Evolutionary conservation across 2,113 vertebrate genomes (phyloP).

Genomic region (human): GRCh38 chr22:50153001-50153500

Average conservation of each 20-base stretch:
- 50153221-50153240: slow-evolving; percentile 33
- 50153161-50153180: slow-evolving; percentile 90
- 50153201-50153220: slow-evolving; percentile 95
- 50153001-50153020: neutral
- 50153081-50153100: slow-evolving; percentile 91
- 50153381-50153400: neutral
- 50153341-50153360: neutral
- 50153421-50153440: too few species aligned
- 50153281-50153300: neutral
- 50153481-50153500: neutral
- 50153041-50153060: slow-evolving; percentile 95
- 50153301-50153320: neutral
- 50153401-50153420: neutral
- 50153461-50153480: too few species aligned
- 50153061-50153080: slow-evolving; percentile 95
- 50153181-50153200: slow-evolving; percentile 93
- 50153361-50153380: neutral
- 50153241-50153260: neutral
- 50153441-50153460: too few species aligned
- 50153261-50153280: neutral
- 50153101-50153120: slow-evolving; percentile 92
- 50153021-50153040: neutral
- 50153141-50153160: slow-evolving; percentile 85
- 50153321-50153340: neutral
- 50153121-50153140: slow-evolving; percentile 89